A percentile compares a stretch with the other conserved stretches of the same genome.
Evolutionary conservation across 2,113 vertebrate species (phyloP).

Genomic region (Taxidea taxus): DNA sequence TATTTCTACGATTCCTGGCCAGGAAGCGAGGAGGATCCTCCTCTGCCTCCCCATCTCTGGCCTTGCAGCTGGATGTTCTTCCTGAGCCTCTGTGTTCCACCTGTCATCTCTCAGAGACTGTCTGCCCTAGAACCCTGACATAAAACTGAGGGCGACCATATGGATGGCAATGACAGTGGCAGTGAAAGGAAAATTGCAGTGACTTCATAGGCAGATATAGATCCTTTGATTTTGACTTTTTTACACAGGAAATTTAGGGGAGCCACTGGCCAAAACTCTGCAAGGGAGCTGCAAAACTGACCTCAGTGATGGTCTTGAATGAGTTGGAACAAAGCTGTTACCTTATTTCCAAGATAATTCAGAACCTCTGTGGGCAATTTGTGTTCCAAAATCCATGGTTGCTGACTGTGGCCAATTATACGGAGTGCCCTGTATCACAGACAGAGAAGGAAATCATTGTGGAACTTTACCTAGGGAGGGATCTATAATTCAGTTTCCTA

Average conservation of each 20-base stretch:
- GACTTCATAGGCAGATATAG: not conserved
- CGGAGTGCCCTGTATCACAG: not conserved
- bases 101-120: not conserved
- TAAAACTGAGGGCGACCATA: not conserved
- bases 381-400: conserved; percentile 31
- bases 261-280: not conserved
- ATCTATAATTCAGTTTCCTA: conserved; percentile 46
- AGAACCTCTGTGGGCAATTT: conserved; percentile 1
- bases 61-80: not conserved
- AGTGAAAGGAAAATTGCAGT: not conserved
- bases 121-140: not conserved
- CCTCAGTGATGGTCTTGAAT: conserved; percentile 1
- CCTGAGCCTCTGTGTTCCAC: not conserved
- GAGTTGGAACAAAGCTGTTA: not conserved
- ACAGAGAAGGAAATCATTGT: conserved; percentile 41
- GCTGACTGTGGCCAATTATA: conserved; percentile 22
- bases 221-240: not conserved
- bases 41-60: not conserved
- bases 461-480: not conserved
- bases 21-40: not conserved
- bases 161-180: not conserved
- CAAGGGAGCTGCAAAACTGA: not conserved
- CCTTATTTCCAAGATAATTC: conserved; percentile 44
- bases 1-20: not conserved
- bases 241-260: not conserved